Base-by-base conservation (phyloP, 2,797 vertebrate species). In the Nyctibius grandis region DNA sequence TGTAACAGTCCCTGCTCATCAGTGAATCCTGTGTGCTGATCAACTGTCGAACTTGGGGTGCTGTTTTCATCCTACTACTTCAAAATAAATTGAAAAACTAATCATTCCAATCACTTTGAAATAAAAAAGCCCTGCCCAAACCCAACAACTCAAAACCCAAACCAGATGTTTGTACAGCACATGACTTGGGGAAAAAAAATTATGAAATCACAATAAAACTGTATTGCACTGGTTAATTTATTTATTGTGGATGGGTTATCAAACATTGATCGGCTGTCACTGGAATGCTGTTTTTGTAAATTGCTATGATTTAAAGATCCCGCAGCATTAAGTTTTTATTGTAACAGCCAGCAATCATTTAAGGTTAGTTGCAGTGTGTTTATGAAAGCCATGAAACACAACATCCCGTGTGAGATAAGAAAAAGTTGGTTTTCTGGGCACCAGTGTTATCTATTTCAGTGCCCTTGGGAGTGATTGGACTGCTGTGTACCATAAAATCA, bases 1-100 rank as follows among this genome's bases (percentile, higher is more conserved):
- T 73, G 95, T 98, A 96, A 98, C 98, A 25, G 98, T 98, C 80
- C 98, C 98, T 42, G 98, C 97, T 93, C 98, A 98, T 92, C 98
- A 98, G 50, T 98, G 98, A 98, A 91, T 95, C 47, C 36, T 2
- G 69, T 89, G 81, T 95, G 95, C 97, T 74, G 78, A 50, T 69
- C 97, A 94, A 28, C 96, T 91, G 6, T 97, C 80, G 12, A 96
- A 85, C 81, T 76, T 72, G 89, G 70, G 85, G 96, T 97, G 92
- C 95, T 60, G 91, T 93, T 96, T 91, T 83, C 80, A 29, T 94
- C 78, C 82, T 92, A 76, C 75, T 97, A 68, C 91, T 95, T 93
- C 89, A 94, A 80, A 96, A 94, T 89, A 73, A 72, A 77, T 82
- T 26, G 51, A 85, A 67, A 96, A 91, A 11, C 31, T 34, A 81